phyloP scores from a whole-genome alignment of 2,888 invertebrate genomes.

The Apoda limacodes region DNA sequence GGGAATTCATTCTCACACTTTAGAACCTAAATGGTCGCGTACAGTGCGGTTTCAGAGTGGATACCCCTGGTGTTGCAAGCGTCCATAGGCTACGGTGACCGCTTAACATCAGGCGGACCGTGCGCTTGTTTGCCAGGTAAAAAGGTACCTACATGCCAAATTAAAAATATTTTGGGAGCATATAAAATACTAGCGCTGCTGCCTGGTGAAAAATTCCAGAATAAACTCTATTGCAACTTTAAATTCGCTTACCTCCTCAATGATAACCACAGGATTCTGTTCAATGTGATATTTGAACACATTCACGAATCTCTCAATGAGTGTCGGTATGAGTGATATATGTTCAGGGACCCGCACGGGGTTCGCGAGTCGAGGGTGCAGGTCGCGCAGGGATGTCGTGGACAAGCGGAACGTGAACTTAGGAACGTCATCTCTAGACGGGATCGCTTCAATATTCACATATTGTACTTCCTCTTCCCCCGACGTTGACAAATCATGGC shows the following conservation, averaged over 20 bases:
- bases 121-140: too few relatives aligned
- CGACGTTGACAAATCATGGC: slow-evolving; percentile 76
- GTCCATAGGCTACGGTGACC: too few relatives aligned
- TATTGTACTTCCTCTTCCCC: slow-evolving; percentile 80
- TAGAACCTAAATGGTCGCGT: too few relatives aligned
- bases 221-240: too few relatives aligned
- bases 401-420: slow-evolving; percentile 81
- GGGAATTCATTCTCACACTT: too few relatives aligned
- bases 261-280: slow-evolving; percentile 74
- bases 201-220: too few relatives aligned
- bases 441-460: slow-evolving; percentile 82
- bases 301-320: slow-evolving; percentile 86
- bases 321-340: slow-evolving; percentile 71
- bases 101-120: too few relatives aligned
- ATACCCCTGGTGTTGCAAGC: too few relatives aligned
- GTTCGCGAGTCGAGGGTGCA: slow-evolving; percentile 52
- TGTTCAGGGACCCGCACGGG: slow-evolving; percentile 47
- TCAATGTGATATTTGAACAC: slow-evolving; percentile 83
- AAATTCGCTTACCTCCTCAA: slow-evolving; percentile 59
- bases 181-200: too few relatives aligned
- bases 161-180: too few relatives aligned
- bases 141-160: too few relatives aligned
- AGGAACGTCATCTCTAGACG: slow-evolving; percentile 67
- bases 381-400: slow-evolving; percentile 80
- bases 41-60: too few relatives aligned